Evolutionary conservation across 2,888 invertebrate genomes (phyloP).

Genomic region (Apamea sordens): DNA sequence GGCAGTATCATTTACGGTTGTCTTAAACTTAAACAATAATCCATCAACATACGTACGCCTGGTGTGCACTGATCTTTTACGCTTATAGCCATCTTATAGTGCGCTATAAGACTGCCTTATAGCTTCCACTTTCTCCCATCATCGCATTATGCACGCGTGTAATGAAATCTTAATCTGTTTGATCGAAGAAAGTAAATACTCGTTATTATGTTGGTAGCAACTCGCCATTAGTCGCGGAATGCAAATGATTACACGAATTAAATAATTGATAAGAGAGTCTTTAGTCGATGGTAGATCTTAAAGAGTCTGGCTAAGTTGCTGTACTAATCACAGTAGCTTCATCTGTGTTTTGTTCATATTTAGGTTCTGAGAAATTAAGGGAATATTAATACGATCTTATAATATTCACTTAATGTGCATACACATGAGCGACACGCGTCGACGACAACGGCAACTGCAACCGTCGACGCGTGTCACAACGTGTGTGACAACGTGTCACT

Average conservation of each 20-base stretch:
- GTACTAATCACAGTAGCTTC: neutral
- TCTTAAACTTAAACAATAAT: constrained; percentile 62
- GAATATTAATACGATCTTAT: neutral
- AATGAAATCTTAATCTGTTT: constrained; percentile 68
- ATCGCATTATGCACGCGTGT: constrained; percentile 72
- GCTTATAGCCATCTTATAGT: constrained; percentile 48
- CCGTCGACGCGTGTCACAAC: neutral
- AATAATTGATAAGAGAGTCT: constrained; percentile 30
- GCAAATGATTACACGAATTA: constrained; percentile 60
- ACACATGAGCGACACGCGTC: neutral
- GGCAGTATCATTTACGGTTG: constrained; percentile 43
- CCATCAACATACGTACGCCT: constrained; percentile 56
- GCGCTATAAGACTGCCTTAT: constrained; percentile 39
- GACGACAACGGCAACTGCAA: neutral
- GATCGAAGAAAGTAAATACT: constrained; percentile 68
- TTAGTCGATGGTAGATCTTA: neutral
- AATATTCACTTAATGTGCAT: neutral
- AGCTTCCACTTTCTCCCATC: constrained; percentile 73
- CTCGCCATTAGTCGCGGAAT: constrained; percentile 56
- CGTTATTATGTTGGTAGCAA: constrained; percentile 59
- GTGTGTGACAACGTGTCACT: neutral
- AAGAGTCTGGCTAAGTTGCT: neutral
- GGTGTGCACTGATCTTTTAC: constrained; percentile 69
- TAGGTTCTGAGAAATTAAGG: neutral
- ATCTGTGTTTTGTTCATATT: neutral